Base-by-base conservation (phyloP, 2,797 vertebrate species). In the Odontamblyopus rebecca region DNA sequence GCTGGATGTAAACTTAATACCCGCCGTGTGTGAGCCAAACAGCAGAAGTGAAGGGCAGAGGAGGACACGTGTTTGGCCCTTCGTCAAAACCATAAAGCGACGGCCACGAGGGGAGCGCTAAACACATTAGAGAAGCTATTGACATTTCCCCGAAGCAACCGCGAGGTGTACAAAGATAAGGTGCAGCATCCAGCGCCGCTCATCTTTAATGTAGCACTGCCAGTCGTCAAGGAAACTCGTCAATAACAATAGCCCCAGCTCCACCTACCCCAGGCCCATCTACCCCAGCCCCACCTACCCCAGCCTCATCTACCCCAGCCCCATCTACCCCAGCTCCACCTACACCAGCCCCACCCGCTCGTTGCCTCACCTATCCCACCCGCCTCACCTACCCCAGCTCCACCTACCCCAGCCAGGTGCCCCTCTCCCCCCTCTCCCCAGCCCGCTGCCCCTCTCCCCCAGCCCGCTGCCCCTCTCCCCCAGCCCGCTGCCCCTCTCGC, bases 201-300 rank as follows among this genome's bases (percentile, higher is more conserved):
- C 91, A 93, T 94, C 91, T 94, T 94, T 94, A 92, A 93, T 94
- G 89, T 92, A 93, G 94, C 93, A 92, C 91, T 91, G 90, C 88
- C 79, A 88, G 93, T 94, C 88, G 88, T 89, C 91, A 91, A 87
- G 88, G 86, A 94, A 93, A 94, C 93, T 89, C 92, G 94, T 94
- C 93, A 93, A 93, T 93, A 92, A 84, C 84, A 89, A 88, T 81
- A 87, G 90, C 86, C 81, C 64, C 6, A 35, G 32, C 32, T 35
- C 5, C 32, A 35, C 32, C 32, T 35, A 35, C 6, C 32, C 32
- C 32, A 35, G 32, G 0, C 32, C 6, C 32, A 35, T 6, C 32
- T 6, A 4, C 32, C 0, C 5, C 6, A 4, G 4, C 32, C 6
- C 1, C 6, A 35, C 32, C 32, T 35, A 35, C 32, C 30, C 30